These are phyloP conservation scores for Ageneiosus marmoratus DNA, from an alignment of 2,113 vertebrate species.

Conservation along the genomic window DNA sequence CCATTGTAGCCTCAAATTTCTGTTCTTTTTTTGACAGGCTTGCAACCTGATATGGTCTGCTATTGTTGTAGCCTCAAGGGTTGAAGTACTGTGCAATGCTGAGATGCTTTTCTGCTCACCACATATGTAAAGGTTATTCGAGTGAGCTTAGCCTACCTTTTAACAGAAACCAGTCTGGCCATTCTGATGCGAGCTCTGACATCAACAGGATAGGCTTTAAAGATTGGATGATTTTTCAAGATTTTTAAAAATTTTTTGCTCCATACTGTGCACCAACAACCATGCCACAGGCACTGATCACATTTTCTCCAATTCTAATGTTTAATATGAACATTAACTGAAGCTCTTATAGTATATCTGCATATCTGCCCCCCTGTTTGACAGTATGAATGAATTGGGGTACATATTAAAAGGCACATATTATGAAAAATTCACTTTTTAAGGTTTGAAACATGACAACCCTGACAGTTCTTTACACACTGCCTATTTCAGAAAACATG, in stretches of 20 bases:
- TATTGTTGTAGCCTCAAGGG: background rate
- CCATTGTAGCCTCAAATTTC: background rate
- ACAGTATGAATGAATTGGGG: background rate
- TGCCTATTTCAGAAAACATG: too few relatives aligned
- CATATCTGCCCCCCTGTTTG: background rate
- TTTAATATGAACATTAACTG: background rate
- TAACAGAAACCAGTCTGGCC: background rate
- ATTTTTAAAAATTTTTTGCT: background rate
- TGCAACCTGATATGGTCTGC: background rate
- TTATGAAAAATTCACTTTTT: too few relatives aligned
- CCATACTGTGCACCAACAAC: background rate
- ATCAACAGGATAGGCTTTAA: background rate
- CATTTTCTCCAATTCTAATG: background rate
- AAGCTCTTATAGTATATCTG: background rate
- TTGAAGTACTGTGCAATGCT: background rate
- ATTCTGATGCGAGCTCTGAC: background rate
- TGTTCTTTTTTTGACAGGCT: background rate
- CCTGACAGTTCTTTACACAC: too few relatives aligned
- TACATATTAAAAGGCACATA: too few relatives aligned
- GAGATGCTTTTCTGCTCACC: background rate
- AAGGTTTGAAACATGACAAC: too few relatives aligned
- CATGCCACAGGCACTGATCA: background rate
- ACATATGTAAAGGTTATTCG: background rate
- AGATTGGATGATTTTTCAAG: background rate
- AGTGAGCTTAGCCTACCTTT: background rate